Evolutionary conservation across 1,140 invertebrate genomes (phyloP).

Genomic region (Gyrodactylus salaris): DNA sequence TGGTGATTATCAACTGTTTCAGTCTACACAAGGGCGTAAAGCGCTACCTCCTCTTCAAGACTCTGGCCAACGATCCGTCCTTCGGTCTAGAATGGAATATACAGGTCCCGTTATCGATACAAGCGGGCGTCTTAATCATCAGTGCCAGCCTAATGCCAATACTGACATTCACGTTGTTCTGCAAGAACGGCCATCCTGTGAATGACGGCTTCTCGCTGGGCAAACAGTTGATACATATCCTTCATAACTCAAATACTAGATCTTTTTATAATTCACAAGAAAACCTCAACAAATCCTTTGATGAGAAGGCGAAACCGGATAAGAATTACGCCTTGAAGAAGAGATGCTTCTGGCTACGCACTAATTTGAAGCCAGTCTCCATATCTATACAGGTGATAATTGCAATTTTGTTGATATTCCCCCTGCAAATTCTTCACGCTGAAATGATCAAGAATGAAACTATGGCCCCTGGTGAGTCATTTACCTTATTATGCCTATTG

Average conservation of each 20-base stretch:
- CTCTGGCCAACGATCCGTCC: neutral
- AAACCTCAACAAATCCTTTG: neutral
- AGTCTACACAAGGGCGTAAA: neutral
- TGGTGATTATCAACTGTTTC: neutral
- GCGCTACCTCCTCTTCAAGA: neutral
- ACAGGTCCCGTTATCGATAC: neutral
- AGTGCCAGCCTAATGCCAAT: neutral
- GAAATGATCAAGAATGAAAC: neutral
- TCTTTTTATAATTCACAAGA: neutral
- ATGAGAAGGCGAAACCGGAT: neutral
- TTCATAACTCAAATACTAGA: neutral
- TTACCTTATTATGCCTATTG: no score
- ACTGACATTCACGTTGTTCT: neutral
- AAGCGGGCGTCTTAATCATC: neutral
- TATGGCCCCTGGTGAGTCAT: neutral
- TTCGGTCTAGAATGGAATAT: neutral
- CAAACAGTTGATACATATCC: neutral
- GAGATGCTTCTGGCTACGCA: neutral
- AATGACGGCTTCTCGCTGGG: neutral
- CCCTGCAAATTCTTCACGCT: neutral
- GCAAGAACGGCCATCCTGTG: neutral
- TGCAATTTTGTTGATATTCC: neutral
- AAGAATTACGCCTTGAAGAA: neutral
- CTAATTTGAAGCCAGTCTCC: neutral
- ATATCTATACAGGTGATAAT: neutral